Base-by-base conservation (phyloP, 2,888 invertebrate species). In the Drosophila koepferae region DNA sequence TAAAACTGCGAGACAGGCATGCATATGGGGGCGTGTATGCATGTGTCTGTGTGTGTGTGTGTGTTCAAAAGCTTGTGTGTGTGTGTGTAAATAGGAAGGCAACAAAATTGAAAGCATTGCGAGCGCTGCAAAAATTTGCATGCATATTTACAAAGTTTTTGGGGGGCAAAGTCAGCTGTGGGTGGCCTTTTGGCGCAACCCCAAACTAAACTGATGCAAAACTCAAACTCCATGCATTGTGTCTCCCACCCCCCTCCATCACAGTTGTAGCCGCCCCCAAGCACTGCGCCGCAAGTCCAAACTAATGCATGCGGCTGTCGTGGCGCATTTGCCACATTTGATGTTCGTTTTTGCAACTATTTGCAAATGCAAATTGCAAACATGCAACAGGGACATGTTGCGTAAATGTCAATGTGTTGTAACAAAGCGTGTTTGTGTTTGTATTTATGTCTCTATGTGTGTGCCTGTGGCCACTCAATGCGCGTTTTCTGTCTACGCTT, bases 301-400 rank as follows among this genome's bases (percentile, higher is more conserved):
- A 48, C 55, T 51, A n/a, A 38, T 51, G 43, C 60, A 67, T 41
- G 40, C 41, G 56, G 48, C 63, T 67, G 70, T 76, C 72, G 78
- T 78, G 82, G 65, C 82, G 72, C 83, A 86, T 71, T 77, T 70
- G 80, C 74, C 81, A 74, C 89, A 89, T 89, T 86, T 86, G 88
- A 85, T 87, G 83, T 90, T 90, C 89, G 83, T 88, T 90, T 86
- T 90, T 81, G 83, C 86, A 86, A 86, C 89, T 86, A 90, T 86
- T 87, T 90, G 89, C 89, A 89, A 89, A 87, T 86, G 87, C 89
- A 90, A 89, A 86, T 84, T 90, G 87, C 87, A 77, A 88, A 89
- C 87, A 90, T 90, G 87, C 86, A 90, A 87, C 86, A 87, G 90
- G 89, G 86, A 90, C 89, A 90, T 90, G 90, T 90, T 86, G 86